Percentiles rank a stretch among this genome's conserved stretches.
Conservation (phyloP, 92 coral and sea anemone genomes). For the Parazoanthus darwini region DNA sequence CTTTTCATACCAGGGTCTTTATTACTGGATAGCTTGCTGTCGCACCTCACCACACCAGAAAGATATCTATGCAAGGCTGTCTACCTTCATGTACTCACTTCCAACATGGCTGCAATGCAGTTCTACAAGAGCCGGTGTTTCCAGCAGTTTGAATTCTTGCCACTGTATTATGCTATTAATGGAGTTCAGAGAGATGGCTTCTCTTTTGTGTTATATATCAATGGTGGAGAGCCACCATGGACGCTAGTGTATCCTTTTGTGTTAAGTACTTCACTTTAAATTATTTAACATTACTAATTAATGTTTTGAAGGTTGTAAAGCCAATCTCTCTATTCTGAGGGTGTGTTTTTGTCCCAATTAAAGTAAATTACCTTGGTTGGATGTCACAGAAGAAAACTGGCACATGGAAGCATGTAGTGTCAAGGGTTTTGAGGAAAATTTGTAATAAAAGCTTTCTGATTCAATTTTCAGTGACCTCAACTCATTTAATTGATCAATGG, state of each 20-base stretch:
- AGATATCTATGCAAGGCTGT: slow-evolving; percentile 87
- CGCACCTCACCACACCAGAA: slow-evolving; percentile 92
- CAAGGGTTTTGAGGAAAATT: too few relatives aligned
- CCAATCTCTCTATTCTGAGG: too few relatives aligned
- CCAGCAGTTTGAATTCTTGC: slow-evolving; percentile 78
- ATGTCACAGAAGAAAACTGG: too few relatives aligned
- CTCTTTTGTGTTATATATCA: slow-evolving; percentile 88
- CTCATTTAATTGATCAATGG: too few relatives aligned
- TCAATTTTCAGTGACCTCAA: too few relatives aligned
- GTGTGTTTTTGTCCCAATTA: too few relatives aligned
- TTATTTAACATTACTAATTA: too few relatives aligned
- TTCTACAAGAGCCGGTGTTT: slow-evolving; percentile 89
- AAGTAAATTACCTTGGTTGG: too few relatives aligned
- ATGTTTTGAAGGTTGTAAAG: too few relatives aligned
- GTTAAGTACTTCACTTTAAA: background rate
- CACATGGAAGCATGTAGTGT: too few relatives aligned
- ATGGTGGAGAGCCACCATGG: slow-evolving; percentile 99
- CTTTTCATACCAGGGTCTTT: slow-evolving; percentile 66
- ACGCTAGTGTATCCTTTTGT: slow-evolving; percentile 93
- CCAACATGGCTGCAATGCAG: slow-evolving; percentile 89
- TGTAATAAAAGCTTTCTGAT: too few relatives aligned
- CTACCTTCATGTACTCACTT: slow-evolving; percentile 92
- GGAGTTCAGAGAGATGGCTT: slow-evolving; percentile 91
- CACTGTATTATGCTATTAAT: slow-evolving; percentile 93
- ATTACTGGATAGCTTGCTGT: slow-evolving; percentile 84